Conservation (phyloP, 2,113 vertebrate genomes). For the Ammodramus savannarum region DNA sequence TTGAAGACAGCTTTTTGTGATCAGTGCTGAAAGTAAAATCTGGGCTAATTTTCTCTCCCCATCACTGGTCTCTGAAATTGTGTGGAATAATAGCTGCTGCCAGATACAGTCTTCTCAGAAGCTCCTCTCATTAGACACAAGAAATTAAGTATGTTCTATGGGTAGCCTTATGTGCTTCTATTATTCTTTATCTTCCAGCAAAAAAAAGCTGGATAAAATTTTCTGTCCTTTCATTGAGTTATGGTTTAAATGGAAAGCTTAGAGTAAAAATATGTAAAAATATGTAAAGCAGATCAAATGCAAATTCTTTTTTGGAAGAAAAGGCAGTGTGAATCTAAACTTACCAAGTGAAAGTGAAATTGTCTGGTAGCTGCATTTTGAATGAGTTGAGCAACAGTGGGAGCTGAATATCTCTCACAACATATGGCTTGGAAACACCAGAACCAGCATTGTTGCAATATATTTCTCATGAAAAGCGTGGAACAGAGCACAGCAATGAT, state of each 20-base stretch:
- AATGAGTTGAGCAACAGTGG: constrained; percentile 5
- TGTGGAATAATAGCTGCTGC: background rate
- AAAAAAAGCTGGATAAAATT: background rate
- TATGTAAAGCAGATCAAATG: background rate
- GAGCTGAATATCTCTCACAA: background rate
- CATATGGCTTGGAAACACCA: background rate
- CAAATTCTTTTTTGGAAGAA: background rate
- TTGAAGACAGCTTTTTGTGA: background rate
- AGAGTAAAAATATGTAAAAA: background rate
- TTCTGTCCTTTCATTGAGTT: background rate
- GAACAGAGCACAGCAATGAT: background rate
- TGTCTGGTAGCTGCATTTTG: background rate
- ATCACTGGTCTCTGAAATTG: background rate
- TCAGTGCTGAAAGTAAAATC: background rate
- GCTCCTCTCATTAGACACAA: background rate
- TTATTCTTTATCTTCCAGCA: background rate
- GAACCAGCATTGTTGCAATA: background rate
- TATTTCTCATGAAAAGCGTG: background rate
- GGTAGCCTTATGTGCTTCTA: background rate
- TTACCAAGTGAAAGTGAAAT: background rate
- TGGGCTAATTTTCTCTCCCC: background rate
- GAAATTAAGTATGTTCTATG: background rate
- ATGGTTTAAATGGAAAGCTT: background rate
- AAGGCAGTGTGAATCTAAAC: background rate
- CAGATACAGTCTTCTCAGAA: background rate